Base-by-base conservation (phyloP, 1,140 invertebrate species). In the Limonius californicus region DNA sequence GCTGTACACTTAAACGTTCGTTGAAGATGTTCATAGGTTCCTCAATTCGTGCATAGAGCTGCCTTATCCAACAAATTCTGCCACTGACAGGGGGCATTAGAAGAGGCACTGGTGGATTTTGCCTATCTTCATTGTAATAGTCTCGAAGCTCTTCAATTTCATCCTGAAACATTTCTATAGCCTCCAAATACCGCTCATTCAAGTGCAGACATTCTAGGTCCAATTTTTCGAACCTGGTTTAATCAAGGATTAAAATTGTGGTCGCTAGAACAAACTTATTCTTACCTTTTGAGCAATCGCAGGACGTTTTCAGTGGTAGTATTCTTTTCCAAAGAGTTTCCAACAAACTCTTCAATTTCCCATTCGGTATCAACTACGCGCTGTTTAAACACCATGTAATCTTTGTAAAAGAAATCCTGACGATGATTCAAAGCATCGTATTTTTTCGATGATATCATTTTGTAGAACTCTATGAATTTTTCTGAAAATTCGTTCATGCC, bases 341-440 rank as follows among this genome's bases (percentile, higher is more conserved):
- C 80, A 54, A 86, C 83, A 68, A 86, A 87, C 62, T 78, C 74
- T 70, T 86, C 82, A 63, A 91, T 75, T 19, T 87, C 80, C 47
- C 82, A 72, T 76, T 94, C 89, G 1, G 89, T 85, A 57, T 88
- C 84, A 1, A 80, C 80, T 2, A 93, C 84, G 32, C 80, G 78
- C 57, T 85, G 82, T 63, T 88, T 86, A 71, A 91, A 94, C n/a
- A 85, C 80, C 45, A 87, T 84, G 72, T 87, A 93, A 75, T 94
- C 90, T 23, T 78, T 78, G 67, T 92, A 87, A 73, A 94, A 94
- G 50, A 84, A 80, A 2, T 80, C 77, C 67, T 85, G 82, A 16
- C 89, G 76, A 72, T 92, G 88, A 75, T 94, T 87, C n/a, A 94
- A 72, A 1, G 89, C 87, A 77, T 94, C 89, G 66, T 93, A 92